Evolutionary conservation across 2,888 invertebrate species (phyloP).

Genomic region (Frankliniella fusca): DNA sequence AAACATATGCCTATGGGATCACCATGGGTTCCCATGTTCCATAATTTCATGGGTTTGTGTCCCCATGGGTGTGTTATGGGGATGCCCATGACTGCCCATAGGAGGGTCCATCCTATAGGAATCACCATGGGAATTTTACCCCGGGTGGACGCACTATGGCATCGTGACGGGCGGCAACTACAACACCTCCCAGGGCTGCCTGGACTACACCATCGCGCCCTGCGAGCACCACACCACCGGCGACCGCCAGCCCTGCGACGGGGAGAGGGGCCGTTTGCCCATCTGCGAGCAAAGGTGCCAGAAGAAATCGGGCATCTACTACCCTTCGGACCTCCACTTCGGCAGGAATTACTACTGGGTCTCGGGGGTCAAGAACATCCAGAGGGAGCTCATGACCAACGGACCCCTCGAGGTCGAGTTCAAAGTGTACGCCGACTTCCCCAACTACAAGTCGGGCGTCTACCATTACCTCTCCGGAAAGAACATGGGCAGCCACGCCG

Average conservation of each 20-base stretch:
- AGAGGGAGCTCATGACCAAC: no score
- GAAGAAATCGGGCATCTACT: conserved; percentile 64
- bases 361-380: no score
- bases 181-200: conserved; percentile 56
- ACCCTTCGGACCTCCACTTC: conserved; percentile 69
- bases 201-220: no score
- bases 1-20: no score
- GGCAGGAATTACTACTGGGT: conserved; percentile 62
- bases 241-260: conserved; percentile 66
- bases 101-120: no score
- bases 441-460: conserved; percentile 59
- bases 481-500: conserved; percentile 52
- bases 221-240: conserved; percentile 86
- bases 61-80: no score
- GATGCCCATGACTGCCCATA: no score
- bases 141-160: conserved; percentile 76
- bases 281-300: conserved; percentile 69
- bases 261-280: conserved; percentile 66
- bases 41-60: no score
- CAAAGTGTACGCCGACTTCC: no score
- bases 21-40: no score
- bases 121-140: no score
- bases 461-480: conserved; percentile 70
- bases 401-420: no score
- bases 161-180: conserved; percentile 84